Percentiles rank a stretch among this genome's conserved stretches.
These are phyloP conservation scores for Phoenicopterus ruber DNA, from an alignment of 2,113 vertebrate species.

Conservation along the genomic window DNA sequence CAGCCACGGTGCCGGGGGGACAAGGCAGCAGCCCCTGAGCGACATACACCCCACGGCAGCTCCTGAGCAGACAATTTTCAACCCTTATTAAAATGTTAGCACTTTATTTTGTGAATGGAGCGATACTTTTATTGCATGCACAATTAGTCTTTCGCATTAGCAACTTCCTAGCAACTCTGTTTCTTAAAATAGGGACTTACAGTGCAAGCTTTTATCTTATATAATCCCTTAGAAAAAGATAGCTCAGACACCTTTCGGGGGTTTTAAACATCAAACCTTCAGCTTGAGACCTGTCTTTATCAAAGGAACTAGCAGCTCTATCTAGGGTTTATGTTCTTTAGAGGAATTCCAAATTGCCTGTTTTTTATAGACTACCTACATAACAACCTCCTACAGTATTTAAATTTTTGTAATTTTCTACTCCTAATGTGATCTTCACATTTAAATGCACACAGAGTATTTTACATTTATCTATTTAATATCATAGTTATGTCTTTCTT, in stretches of 20 bases:
- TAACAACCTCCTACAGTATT: constrained; percentile 70
- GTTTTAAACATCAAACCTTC: constrained; percentile 73
- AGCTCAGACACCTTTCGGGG: constrained; percentile 63
- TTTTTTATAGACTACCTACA: constrained; percentile 69
- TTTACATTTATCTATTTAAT: constrained; percentile 72
- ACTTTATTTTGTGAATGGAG: constrained; percentile 67
- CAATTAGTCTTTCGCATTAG: constrained; percentile 50
- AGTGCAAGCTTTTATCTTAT: constrained; percentile 67
- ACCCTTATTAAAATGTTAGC: neutral
- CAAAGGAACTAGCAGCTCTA: constrained; percentile 67
- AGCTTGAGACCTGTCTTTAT: constrained; percentile 71
- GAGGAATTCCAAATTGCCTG: constrained; percentile 72
- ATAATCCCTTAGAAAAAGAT: constrained; percentile 68
- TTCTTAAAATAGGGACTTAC: constrained; percentile 67
- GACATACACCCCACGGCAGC: neutral
- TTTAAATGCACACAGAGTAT: constrained; percentile 68
- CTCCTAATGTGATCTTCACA: constrained; percentile 67
- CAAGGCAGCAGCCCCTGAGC: neutral
- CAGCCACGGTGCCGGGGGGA: rapidly evolving
- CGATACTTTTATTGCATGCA: constrained; percentile 8
- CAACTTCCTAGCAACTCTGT: constrained; percentile 62
- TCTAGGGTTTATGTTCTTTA: constrained; percentile 71
- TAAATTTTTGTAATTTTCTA: constrained; percentile 70
- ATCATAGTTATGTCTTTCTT: constrained; percentile 63
- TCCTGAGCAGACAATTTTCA: neutral